These are phyloP conservation scores for Drosophila navojoa DNA, from an alignment of 1,140 invertebrate genomes.

Conservation along the genomic window DNA sequence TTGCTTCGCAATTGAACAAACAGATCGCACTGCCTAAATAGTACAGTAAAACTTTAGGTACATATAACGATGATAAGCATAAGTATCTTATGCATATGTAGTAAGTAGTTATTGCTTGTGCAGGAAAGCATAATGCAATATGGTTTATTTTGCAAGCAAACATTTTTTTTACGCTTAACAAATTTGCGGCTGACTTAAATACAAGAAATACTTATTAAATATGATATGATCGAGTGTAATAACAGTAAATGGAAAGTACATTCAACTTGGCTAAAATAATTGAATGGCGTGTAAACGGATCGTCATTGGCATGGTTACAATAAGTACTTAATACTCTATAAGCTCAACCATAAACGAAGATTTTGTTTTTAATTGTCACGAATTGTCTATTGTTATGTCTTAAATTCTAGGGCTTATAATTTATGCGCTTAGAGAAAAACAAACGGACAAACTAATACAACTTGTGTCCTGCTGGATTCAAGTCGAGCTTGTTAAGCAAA, in stretches of 20 bases:
- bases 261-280: background rate
- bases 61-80: conserved; percentile 42
- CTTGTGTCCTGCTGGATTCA: conserved; percentile 60
- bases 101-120: conserved; percentile 35
- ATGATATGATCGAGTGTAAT: conserved; percentile 9
- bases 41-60: conserved; percentile 11
- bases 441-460: conserved; percentile 58
- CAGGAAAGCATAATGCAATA: conserved; percentile 58
- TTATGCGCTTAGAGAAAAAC: conserved; percentile 28
- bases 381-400: conserved; percentile 6
- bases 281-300: background rate
- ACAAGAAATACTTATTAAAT: conserved; percentile 7
- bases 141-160: conserved; percentile 69
- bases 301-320: background rate
- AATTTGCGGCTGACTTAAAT: conserved; percentile 8
- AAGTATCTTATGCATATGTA: conserved; percentile 49
- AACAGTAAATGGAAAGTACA: background rate
- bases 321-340: no score
- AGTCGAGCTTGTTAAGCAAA: conserved; percentile 73
- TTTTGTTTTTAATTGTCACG: background rate
- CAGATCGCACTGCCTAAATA: conserved; percentile 26
- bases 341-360: no score
- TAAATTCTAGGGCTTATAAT: conserved; percentile 24
- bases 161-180: conserved; percentile 64
- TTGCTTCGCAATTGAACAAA: conserved; percentile 10